phyloP scores from a whole-genome alignment of 2,113 vertebrate species.

The Ovibos moschatus region DNA sequence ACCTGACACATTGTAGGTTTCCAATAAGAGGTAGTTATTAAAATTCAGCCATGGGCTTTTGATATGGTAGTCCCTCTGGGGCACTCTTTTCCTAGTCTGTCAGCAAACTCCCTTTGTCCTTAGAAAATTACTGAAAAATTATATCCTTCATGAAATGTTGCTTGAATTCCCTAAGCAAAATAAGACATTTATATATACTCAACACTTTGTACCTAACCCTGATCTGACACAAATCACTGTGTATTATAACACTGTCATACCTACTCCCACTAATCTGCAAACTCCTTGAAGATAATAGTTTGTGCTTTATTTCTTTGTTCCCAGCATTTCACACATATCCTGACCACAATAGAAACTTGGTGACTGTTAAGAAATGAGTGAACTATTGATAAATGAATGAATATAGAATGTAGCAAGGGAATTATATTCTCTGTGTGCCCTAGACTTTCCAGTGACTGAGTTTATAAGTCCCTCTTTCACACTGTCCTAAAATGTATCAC shows the following conservation, averaged over 20 bases:
- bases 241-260: neutral
- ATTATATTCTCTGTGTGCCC: neutral
- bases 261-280: neutral
- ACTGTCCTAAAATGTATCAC: neutral
- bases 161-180: constrained; percentile 5
- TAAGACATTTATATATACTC: neutral
- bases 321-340: neutral
- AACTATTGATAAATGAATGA: neutral
- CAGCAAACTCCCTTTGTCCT: neutral
- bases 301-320: neutral
- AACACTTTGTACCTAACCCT: neutral
- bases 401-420: neutral
- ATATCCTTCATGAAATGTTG: neutral
- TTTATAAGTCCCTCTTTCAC: neutral
- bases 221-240: neutral
- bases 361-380: neutral
- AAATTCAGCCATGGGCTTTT: neutral
- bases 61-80: neutral
- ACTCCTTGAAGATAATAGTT: neutral
- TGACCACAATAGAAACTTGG: neutral
- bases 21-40: neutral
- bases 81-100: neutral
- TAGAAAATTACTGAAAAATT: neutral
- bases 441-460: neutral
- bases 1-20: neutral